These are phyloP conservation scores for Galeopsomyia nigrocyanea DNA, from an alignment of 2,888 invertebrate species.

Conservation along the genomic window DNA sequence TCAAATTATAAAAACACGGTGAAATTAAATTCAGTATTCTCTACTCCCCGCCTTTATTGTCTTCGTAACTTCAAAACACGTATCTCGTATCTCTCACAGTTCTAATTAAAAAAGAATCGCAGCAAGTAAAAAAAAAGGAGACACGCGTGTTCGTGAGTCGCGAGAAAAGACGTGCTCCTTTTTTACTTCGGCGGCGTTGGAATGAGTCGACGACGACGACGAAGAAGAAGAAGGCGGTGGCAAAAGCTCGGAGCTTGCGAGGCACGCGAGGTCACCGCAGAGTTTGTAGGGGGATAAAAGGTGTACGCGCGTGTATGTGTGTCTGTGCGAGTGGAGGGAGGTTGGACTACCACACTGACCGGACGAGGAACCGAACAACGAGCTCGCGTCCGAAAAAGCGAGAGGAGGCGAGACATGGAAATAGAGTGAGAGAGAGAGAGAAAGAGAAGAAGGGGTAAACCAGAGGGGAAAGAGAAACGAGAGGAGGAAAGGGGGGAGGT, in stretches of 20 bases:
- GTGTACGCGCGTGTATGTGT: conserved; percentile 35
- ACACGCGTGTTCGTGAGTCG: not conserved
- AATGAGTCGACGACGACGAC: not conserved
- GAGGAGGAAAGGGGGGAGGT: conserved; percentile 27
- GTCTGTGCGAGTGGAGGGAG: conserved; percentile 50
- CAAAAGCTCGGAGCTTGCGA: conserved; percentile 19
- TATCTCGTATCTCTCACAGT: too few relatives aligned
- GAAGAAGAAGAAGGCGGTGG: not conserved
- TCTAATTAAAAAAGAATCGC: not conserved
- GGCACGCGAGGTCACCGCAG: conserved; percentile 56
- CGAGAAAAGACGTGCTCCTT: not conserved
- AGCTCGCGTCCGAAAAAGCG: conserved; percentile 48
- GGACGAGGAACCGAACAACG: conserved; percentile 50
- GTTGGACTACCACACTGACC: conserved; percentile 43
- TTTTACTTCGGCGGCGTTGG: not conserved
- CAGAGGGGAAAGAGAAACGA: conserved; percentile 48
- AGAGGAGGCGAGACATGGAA: conserved; percentile 33
- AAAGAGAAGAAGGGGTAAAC: conserved; percentile 51
- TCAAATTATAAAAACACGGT: too few relatives aligned
- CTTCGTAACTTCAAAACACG: too few relatives aligned
- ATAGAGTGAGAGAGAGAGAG: conserved; percentile 51
- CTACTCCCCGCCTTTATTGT: too few relatives aligned
- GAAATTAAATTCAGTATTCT: too few relatives aligned
- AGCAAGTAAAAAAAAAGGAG: not conserved
- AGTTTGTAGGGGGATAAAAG: conserved; percentile 52